Evolutionary conservation across 30 jellyfish, hydroid and myxozoan genomes (phyloP).

Genomic region (Aurelia coerulea): DNA sequence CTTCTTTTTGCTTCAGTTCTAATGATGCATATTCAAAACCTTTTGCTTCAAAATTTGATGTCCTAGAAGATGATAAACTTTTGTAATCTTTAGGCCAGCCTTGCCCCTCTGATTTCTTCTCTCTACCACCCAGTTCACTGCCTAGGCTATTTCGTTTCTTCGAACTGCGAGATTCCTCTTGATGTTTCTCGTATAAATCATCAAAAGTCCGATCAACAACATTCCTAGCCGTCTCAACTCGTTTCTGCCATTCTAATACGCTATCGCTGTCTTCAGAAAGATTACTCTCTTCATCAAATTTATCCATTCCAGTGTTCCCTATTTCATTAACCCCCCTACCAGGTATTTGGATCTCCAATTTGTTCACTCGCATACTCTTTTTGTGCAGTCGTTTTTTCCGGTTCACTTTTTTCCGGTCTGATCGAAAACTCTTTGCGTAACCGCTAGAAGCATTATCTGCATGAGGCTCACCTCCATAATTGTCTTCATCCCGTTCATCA

Average conservation of each 20-base stretch:
- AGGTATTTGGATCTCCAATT: constrained; percentile 40
- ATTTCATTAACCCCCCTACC: neutral
- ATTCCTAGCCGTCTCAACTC: constrained; percentile 8
- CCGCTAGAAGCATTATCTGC: constrained; percentile 62
- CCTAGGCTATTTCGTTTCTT: neutral
- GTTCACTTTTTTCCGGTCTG: constrained; percentile 11
- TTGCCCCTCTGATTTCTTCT: neutral
- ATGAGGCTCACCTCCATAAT: neutral
- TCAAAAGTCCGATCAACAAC: constrained; percentile 40
- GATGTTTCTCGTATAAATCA: constrained; percentile 14
- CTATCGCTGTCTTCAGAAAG: constrained; percentile 37
- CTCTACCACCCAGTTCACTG: neutral
- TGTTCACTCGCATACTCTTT: constrained; percentile 51
- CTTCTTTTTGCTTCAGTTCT: constrained; percentile 35
- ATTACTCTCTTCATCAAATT: neutral
- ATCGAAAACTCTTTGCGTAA: constrained; percentile 57
- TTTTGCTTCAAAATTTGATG: constrained; percentile 6
- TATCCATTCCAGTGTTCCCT: neutral
- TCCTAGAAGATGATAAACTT: constrained; percentile 1
- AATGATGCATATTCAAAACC: constrained; percentile 55
- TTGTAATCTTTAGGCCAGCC: neutral
- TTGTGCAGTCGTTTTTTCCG: constrained; percentile 26
- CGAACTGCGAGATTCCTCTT: neutral
- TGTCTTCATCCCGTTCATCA: neutral
- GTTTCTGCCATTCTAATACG: constrained; percentile 32